Evolutionary conservation across 2,888 invertebrate genomes (phyloP).

Genomic region (Macaria notata): DNA sequence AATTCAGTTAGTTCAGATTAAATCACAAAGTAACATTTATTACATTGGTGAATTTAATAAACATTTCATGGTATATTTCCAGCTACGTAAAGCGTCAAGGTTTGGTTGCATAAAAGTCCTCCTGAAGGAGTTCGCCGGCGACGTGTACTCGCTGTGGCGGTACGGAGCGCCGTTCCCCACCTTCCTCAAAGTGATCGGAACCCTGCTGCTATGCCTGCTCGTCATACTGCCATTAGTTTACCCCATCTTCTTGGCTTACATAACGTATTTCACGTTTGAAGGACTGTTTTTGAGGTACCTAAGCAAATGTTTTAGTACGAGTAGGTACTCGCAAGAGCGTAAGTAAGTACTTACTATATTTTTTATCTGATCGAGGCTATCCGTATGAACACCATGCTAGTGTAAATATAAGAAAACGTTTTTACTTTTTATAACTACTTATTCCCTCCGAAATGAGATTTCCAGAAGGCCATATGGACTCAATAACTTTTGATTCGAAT

Average conservation of each 20-base stretch:
- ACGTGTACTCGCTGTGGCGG: conserved; percentile 67
- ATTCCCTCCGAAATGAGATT: too few relatives aligned
- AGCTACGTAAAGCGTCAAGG: conserved; percentile 64
- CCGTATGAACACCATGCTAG: too few relatives aligned
- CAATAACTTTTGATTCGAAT: too few relatives aligned
- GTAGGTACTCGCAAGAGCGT: too few relatives aligned
- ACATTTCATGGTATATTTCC: conserved; percentile 13
- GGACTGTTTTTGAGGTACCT: conserved; percentile 70
- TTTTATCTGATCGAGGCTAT: too few relatives aligned
- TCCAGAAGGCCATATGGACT: too few relatives aligned
- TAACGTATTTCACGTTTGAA: conserved; percentile 68
- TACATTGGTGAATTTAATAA: too few relatives aligned
- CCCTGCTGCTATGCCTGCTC: conserved; percentile 63
- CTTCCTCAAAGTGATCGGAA: conserved; percentile 71
- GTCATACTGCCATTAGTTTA: conserved; percentile 67
- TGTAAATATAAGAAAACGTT: too few relatives aligned
- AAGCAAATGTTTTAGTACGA: conserved; percentile 8
- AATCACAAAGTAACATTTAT: too few relatives aligned
- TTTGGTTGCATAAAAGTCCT: conserved; percentile 59
- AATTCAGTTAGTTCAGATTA: too few relatives aligned
- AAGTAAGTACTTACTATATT: too few relatives aligned
- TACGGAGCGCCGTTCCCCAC: conserved; percentile 77
- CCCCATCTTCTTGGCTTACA: conserved; percentile 57
- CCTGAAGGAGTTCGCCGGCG: conserved; percentile 59
- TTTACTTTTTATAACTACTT: too few relatives aligned